Base-by-base conservation (phyloP, 2,113 vertebrate genomes). In the Ictalurus punctatus region DNA sequence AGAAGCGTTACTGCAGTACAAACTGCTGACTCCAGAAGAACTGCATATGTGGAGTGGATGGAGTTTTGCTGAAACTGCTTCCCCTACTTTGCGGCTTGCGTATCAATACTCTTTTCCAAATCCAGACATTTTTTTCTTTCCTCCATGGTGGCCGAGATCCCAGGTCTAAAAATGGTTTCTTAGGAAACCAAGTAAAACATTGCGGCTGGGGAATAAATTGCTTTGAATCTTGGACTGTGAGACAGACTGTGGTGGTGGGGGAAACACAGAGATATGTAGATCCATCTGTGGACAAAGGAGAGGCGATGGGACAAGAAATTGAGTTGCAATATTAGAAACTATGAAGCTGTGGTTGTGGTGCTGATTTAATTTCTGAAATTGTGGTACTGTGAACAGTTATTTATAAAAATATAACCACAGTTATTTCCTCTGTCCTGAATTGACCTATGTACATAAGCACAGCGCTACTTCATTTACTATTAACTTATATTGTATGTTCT, bases 101-200 rank as follows among this genome's bases (percentile, higher is more conserved):
- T 79, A 90, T 90, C 88, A 61, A 79, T 90, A 79, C 86, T 88
- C 63, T 86, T 59, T 88, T 90, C 67, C 44, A 52, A 25, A 76
- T 81, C 85, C 83, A 91, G 91, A 85, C 67, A 76, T 1, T 61
- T 86, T 71, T 80, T 86, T 88, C 40, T 67, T 89, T 52, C 48
- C 86, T 23, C 56, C 30, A 61, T 25, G 56, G 37, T 91, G 91
- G 89, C 90, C 3, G 9, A 7, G 65, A 61, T 90, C 91, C 85
- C 73, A 87, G 90, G 80, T 86, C 79, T 63, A 19, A 81, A 90
- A 85, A 88, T 44, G 83, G 90, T 92, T 91, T 90, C 89, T 91
- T 85, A 67, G 90, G 92, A 93, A 90, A 91, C 91, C 54, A 91
- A 91, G 90, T 89, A 83, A 89, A 93, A 93, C 90, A 88, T 83